Evolutionary conservation across 2,888 invertebrate genomes (phyloP).

Genomic region (Cryptus viduatorius): DNA sequence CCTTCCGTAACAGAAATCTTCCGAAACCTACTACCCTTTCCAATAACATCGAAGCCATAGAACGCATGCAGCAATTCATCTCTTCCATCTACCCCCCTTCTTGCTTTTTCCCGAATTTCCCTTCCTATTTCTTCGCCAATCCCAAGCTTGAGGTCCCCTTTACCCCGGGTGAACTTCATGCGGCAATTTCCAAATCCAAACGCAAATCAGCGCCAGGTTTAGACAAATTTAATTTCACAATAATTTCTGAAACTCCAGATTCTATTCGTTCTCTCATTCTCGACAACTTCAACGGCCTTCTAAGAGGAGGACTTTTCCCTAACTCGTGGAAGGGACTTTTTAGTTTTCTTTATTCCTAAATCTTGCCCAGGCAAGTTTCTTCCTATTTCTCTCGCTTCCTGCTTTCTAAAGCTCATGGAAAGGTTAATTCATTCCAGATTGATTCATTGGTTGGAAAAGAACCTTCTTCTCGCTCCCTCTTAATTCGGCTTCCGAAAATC

Average conservation of each 20-base stretch:
- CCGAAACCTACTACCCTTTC: not conserved
- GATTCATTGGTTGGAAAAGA: not conserved
- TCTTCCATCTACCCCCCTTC: conserved; percentile 9
- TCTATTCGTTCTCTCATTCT: not conserved
- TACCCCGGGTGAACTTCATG: not conserved
- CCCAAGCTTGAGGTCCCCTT: no score
- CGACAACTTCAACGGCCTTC: not conserved
- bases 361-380: no score
- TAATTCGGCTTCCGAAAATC: not conserved
- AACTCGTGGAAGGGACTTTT: not conserved
- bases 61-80: not conserved
- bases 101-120: not conserved
- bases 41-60: not conserved
- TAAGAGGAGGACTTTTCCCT: not conserved
- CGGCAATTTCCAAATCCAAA: not conserved
- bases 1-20: not conserved
- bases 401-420: not conserved
- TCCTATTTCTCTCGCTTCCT: not conserved
- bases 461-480: not conserved
- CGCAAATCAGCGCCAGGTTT: conserved; percentile 1
- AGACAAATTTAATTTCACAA: conserved; percentile 19
- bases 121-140: not conserved
- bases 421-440: not conserved
- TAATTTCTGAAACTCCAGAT: not conserved
- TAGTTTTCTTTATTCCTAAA: no score